Evolutionary conservation across 2,888 invertebrate species (phyloP).

Genomic region (Machimus atricapillus): DNA sequence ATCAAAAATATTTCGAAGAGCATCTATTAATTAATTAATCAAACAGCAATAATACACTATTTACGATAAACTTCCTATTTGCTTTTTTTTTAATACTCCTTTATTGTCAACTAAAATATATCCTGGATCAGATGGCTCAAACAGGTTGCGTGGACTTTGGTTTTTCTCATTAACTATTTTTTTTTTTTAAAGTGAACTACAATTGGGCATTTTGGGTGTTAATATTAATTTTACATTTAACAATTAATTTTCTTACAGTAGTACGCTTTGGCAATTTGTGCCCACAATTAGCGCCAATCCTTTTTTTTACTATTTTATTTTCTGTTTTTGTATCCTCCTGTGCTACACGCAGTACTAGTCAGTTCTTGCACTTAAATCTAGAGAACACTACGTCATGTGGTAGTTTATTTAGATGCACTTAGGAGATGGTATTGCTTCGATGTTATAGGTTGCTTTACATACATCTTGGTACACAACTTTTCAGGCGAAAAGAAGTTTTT

Average conservation of each 20-base stretch:
- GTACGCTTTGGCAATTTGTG: conserved; percentile 17
- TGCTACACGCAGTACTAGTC: conserved; percentile 19
- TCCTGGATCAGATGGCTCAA: not conserved
- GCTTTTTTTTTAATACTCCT: conserved; percentile 27
- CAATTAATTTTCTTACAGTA: conserved; percentile 8
- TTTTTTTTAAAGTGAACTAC: conserved; percentile 14
- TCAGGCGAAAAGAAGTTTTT: not conserved
- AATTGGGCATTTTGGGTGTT: not conserved
- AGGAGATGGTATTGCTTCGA: conserved; percentile 19
- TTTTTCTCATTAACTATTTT: not conserved
- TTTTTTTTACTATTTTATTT: not conserved
- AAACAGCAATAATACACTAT: conserved; percentile 9
- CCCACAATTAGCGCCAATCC: not conserved
- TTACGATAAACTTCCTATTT: conserved; percentile 5
- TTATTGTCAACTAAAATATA: conserved; percentile 40
- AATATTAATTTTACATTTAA: conserved; percentile 1
- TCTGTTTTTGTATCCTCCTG: not conserved
- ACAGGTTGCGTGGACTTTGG: not conserved
- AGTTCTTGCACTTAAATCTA: conserved; percentile 26
- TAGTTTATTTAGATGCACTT: not conserved
- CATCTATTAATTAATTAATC: not conserved
- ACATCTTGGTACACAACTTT: not conserved
- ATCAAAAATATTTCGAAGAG: not conserved
- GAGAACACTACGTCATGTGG: conserved; percentile 18
- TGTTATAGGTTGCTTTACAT: not conserved